Percentiles rank a stretch among this genome's conserved stretches.
Conservation (phyloP, 1,140 invertebrate species). For the Elysia chlorotica region DNA sequence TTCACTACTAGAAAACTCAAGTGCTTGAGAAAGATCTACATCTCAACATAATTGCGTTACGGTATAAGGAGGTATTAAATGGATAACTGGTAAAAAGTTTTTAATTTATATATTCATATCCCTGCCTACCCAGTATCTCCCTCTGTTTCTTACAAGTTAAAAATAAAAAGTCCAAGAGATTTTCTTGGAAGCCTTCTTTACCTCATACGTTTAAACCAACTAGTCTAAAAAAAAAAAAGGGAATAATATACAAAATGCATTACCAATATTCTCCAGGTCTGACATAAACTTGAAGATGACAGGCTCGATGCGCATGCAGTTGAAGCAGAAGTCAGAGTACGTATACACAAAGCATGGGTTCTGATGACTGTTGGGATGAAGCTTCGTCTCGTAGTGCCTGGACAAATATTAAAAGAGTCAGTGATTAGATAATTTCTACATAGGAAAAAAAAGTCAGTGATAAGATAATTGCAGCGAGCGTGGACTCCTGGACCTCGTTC, state of each 20-base stretch:
- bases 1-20: too few species aligned
- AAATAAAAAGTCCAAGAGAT: background rate
- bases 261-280: slow-evolving; percentile 76
- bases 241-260: background rate
- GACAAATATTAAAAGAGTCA: background rate
- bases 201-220: background rate
- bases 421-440: background rate
- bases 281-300: slow-evolving; percentile 82
- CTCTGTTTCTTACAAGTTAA: background rate
- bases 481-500: slow-evolving; percentile 82
- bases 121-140: too few species aligned
- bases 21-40: too few species aligned
- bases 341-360: slow-evolving; percentile 85
- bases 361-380: slow-evolving; percentile 80
- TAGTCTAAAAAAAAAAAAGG: background rate
- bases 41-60: too few species aligned
- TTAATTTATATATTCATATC: too few species aligned
- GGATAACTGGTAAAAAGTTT: too few species aligned
- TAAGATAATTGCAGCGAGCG: slow-evolving; percentile 78
- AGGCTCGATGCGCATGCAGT: slow-evolving; percentile 82
- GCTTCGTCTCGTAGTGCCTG: slow-evolving; percentile 76
- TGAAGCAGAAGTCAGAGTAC: slow-evolving; percentile 92
- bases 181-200: background rate
- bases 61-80: too few species aligned
- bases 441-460: background rate